Evolutionary conservation across 1,140 invertebrate species (phyloP), one percentile per base, ranked within the genome.

Genomic region (Drepana arcuata): DNA sequence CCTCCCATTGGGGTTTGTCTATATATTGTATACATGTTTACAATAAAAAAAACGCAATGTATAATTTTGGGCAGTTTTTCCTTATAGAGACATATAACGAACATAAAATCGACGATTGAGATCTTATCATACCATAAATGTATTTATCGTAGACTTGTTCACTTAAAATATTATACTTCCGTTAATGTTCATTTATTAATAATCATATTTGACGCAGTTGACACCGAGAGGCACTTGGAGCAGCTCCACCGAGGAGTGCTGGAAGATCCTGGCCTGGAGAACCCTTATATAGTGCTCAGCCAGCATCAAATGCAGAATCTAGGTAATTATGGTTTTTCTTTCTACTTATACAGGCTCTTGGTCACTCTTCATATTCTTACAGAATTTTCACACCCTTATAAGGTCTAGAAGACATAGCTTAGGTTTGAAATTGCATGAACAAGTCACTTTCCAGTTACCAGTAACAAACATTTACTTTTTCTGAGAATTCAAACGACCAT

Each of bases 261-360:
- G 16, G 61, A 72, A 36, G 64, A 69, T 14, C 69, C 68, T 0
- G 58, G 41, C 0, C 48, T 65, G 3, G 70, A 69, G 14, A 61
- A 74, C 30, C 57, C 63, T 0, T 78, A 77, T 40, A 70, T 78
- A 25, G 72, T 81, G 0, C 63, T 78, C 2, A 77, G 71, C 38
- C 77, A 81, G 48, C 73, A 78, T 48, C 77, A 81, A 64, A 78
- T 78, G 77, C 77, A 81, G 52, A 81, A 81, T 31, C 53, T 81
- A 15, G 77, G 77, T 78, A 58, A 65, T 15, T 40, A 35, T 5
- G 18, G 9, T 21, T 21, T 34, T 32, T 25, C 5, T 26, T 25
- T 25, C 14, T 36, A 31, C 30, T 24, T 29, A n/a, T n/a, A n/a
- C n/a, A n/a, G n/a, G n/a, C n/a, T n/a, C n/a, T n/a, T n/a, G n/a